phyloP scores from a whole-genome alignment of 2,888 invertebrate species.

The Mechanitis messenoides region DNA sequence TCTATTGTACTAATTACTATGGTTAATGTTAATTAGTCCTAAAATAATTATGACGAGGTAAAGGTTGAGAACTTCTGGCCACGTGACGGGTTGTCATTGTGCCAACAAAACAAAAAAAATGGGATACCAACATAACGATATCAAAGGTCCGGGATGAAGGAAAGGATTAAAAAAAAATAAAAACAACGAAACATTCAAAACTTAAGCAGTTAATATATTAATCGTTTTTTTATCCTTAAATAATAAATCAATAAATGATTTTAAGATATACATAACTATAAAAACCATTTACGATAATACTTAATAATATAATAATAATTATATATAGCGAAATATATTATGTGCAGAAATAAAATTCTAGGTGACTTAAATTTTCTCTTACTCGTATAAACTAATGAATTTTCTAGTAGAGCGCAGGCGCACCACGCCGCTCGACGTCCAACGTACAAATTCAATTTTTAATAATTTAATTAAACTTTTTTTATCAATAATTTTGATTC shows the following conservation, averaged over 20 bases:
- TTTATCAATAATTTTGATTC: constrained; percentile 79
- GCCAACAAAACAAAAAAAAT: constrained; percentile 49
- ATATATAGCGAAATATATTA: constrained; percentile 78
- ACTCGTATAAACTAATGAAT: constrained; percentile 74
- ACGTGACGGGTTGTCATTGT: constrained; percentile 48
- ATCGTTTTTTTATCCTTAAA: constrained; percentile 72
- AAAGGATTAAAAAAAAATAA: constrained; percentile 49
- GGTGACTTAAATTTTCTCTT: constrained; percentile 77
- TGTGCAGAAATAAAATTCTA: constrained; percentile 78
- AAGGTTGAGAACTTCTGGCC: constrained; percentile 70
- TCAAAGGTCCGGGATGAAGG: constrained; percentile 58
- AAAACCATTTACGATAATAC: constrained; percentile 77
- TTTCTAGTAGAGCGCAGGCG: constrained; percentile 67
- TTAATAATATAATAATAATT: constrained; percentile 77
- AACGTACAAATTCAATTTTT: constrained; percentile 64
- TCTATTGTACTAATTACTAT: constrained; percentile 76
- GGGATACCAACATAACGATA: constrained; percentile 48
- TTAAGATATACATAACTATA: constrained; percentile 77
- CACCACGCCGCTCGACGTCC: constrained; percentile 59
- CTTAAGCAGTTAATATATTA: constrained; percentile 77
- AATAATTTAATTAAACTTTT: constrained; percentile 67
- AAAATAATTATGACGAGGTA: constrained; percentile 73
- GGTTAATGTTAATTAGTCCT: constrained; percentile 74
- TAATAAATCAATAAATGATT: constrained; percentile 76
- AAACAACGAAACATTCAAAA: constrained; percentile 72